phyloP scores from a whole-genome alignment of 2,113 vertebrate species.

The Salvelinus alpinus region DNA sequence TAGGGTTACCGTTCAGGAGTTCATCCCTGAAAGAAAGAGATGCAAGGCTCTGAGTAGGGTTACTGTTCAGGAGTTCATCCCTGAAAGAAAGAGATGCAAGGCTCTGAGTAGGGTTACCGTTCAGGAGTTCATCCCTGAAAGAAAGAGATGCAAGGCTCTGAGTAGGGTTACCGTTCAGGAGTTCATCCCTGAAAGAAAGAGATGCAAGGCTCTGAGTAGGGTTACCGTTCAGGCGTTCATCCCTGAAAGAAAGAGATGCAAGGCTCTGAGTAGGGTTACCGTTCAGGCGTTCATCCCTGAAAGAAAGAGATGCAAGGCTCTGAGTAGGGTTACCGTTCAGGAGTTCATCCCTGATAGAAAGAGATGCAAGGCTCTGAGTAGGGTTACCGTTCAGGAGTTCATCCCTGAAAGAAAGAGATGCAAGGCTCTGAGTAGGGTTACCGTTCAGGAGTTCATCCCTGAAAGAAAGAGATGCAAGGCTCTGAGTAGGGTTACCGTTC shows the following conservation, averaged over 20 bases:
- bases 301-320: not conserved
- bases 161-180: not conserved
- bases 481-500: not conserved
- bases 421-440: not conserved
- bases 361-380: not conserved
- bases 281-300: constrained; percentile 18
- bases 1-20: not conserved
- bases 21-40: constrained; percentile 57
- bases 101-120: not conserved
- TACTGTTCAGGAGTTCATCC: constrained; percentile 15
- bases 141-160: constrained; percentile 28
- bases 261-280: not conserved
- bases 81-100: not conserved
- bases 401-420: constrained; percentile 18
- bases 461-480: constrained; percentile 46
- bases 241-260: constrained; percentile 53
- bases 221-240: constrained; percentile 15
- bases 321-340: not conserved
- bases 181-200: constrained; percentile 20
- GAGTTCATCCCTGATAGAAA: too few species aligned
- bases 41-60: not conserved
- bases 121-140: constrained; percentile 46
- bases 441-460: constrained; percentile 29
- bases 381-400: not conserved
- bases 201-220: not conserved